phyloP scores from a whole-genome alignment of 2,797 vertebrate genomes.

The Rhabdophis nuchalis region DNA sequence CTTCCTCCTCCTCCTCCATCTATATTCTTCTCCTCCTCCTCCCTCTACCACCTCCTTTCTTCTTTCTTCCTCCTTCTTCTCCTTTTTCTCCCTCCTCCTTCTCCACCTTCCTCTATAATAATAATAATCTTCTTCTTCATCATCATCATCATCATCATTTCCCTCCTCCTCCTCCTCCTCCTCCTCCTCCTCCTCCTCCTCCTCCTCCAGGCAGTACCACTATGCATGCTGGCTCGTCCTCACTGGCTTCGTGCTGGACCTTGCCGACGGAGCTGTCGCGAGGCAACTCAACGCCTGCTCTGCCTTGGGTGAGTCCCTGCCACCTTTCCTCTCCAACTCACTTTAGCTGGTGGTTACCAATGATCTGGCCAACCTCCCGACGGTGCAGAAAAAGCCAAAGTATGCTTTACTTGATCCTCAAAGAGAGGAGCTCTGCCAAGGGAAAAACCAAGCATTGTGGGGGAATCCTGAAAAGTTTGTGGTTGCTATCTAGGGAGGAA shows the following conservation, averaged over 20 bases:
- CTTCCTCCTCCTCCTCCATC: too few species aligned
- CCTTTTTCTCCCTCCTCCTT: too few species aligned
- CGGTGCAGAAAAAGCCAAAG: not conserved
- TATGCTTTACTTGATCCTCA: not conserved
- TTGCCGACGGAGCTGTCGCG: conserved; percentile 85
- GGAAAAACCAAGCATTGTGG: not conserved
- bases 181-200: too few species aligned
- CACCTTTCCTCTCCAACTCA: not conserved
- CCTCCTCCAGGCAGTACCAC: conserved; percentile 73
- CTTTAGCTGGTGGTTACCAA: too few species aligned
- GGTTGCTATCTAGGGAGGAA: too few species aligned
- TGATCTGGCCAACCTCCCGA: not conserved
- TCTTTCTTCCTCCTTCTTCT: too few species aligned
- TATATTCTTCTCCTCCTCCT: too few species aligned
- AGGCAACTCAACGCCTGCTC: conserved; percentile 83
- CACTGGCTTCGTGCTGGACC: conserved; percentile 87
- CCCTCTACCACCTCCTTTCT: too few species aligned
- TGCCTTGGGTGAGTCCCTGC: conserved; percentile 79
- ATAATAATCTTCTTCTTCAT: too few species aligned
- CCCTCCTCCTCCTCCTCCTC: too few species aligned
- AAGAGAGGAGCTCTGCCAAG: not conserved
- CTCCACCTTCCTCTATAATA: too few species aligned
- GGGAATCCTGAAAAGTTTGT: not conserved
- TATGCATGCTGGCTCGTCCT: conserved; percentile 89
- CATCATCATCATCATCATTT: too few species aligned